Conservation (phyloP, 1,140 invertebrate species). For the Trialeurodes vaporariorum region DNA sequence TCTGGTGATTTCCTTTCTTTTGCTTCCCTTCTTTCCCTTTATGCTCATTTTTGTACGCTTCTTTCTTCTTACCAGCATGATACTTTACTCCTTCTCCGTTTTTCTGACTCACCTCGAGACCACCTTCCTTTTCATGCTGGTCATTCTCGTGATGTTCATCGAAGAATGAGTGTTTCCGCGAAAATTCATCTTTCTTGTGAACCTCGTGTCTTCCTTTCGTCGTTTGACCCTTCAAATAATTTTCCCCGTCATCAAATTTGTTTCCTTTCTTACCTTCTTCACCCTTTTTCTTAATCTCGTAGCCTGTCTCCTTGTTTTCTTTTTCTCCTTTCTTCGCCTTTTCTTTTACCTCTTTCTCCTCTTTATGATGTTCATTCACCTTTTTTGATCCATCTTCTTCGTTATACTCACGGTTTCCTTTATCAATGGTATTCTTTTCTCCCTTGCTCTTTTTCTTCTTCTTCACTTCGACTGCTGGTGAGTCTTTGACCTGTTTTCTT, state of each 20-base stretch:
- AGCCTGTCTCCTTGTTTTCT: neutral
- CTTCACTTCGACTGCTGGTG: too few relatives aligned
- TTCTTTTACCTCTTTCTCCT: too few relatives aligned
- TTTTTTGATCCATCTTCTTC: too few relatives aligned
- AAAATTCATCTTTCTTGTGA: neutral
- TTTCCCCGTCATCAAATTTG: neutral
- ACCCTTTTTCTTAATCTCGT: neutral
- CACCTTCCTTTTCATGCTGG: neutral
- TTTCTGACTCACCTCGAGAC: neutral
- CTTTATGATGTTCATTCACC: too few relatives aligned
- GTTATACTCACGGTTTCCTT: too few relatives aligned
- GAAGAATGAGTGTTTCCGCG: neutral
- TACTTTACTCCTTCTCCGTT: neutral
- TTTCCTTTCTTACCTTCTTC: neutral
- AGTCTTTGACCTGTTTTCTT: too few relatives aligned
- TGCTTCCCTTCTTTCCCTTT: neutral
- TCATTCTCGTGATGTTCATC: neutral
- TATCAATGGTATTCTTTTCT: too few relatives aligned
- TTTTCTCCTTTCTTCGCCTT: neutral
- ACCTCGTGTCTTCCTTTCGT: neutral
- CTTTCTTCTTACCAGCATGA: neutral
- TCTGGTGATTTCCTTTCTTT: neutral
- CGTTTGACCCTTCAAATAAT: neutral
- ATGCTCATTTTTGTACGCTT: neutral
- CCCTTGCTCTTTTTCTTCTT: too few relatives aligned